These are phyloP conservation scores for Agrilus biguttatus DNA, from an alignment of 2,888 invertebrate genomes.

Conservation along the genomic window DNA sequence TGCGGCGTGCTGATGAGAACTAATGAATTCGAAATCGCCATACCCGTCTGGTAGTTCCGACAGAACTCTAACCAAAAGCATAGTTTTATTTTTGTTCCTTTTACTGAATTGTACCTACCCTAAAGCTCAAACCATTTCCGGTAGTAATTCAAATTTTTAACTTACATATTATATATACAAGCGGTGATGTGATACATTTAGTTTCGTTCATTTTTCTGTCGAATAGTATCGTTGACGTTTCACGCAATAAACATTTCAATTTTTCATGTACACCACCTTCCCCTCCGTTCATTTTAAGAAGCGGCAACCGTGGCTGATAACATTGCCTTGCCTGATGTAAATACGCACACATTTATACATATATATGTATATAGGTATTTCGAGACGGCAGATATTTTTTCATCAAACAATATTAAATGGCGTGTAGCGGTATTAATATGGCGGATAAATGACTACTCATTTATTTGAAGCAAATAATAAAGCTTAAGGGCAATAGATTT, in stretches of 20 bases:
- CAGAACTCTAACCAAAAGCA: no score
- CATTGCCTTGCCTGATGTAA: not conserved
- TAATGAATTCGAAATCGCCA: no score
- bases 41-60: no score
- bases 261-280: not conserved
- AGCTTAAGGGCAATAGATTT: slow-evolving; percentile 10
- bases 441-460: slow-evolving; percentile 10
- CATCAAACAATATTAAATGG: slow-evolving; percentile 10
- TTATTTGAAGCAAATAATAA: slow-evolving; percentile 10
- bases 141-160: no score
- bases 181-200: no score
- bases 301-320: not conserved
- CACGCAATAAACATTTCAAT: not conserved
- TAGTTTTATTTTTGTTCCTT: no score
- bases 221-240: not conserved
- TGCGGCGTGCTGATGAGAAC: no score
- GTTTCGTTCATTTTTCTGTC: no score
- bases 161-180: no score
- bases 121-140: no score
- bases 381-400: slow-evolving; percentile 7
- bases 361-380: not conserved
- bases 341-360: not conserved
- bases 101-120: no score
- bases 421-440: slow-evolving; percentile 12
- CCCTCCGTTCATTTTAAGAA: not conserved